phyloP scores from a whole-genome alignment of 2,113 vertebrate species.

The Siniperca knerii region DNA sequence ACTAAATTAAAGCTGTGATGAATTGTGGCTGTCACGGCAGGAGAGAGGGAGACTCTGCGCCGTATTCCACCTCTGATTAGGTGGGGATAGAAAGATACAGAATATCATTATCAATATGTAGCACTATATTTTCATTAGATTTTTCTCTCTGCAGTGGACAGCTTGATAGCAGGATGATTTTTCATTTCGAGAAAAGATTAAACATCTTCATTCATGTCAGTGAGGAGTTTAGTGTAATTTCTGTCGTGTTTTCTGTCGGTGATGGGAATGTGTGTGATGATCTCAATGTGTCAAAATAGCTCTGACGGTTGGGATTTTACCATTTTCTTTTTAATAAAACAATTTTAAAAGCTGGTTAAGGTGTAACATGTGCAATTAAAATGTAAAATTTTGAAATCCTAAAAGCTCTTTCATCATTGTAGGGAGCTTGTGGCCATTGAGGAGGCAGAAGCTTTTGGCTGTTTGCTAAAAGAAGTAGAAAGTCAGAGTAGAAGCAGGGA shows the following conservation, averaged over 20 bases:
- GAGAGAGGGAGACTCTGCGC: constrained; percentile 71
- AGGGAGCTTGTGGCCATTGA: constrained; percentile 55
- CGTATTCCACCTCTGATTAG: constrained; percentile 80
- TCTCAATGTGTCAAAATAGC: constrained; percentile 30
- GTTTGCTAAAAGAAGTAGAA: constrained; percentile 61
- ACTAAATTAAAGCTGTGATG: constrained; percentile 85
- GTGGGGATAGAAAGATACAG: constrained; percentile 77
- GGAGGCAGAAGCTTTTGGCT: constrained; percentile 58
- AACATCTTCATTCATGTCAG: constrained; percentile 70
- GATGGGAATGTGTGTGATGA: constrained; percentile 20
- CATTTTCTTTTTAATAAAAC: constrained; percentile 39
- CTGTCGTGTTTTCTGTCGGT: constrained; percentile 2
- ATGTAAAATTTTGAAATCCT: constrained; percentile 51
- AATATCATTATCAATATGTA: constrained; percentile 84
- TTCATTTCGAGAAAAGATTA: constrained; percentile 77
- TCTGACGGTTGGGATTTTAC: constrained; percentile 5
- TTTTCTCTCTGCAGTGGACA: constrained; percentile 70
- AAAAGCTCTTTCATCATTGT: constrained; percentile 68
- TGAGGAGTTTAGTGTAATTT: constrained; percentile 47
- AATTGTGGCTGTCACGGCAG: constrained; percentile 80
- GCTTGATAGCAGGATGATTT: constrained; percentile 77
- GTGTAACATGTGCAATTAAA: constrained; percentile 58
- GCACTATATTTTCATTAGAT: constrained; percentile 83
- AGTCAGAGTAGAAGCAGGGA: constrained; percentile 52
- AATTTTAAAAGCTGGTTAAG: constrained; percentile 49